These are phyloP conservation scores for zebrafish (Danio rerio) DNA, from an alignment of 2,113 vertebrate species.

Conservation along the genomic window DNA sequence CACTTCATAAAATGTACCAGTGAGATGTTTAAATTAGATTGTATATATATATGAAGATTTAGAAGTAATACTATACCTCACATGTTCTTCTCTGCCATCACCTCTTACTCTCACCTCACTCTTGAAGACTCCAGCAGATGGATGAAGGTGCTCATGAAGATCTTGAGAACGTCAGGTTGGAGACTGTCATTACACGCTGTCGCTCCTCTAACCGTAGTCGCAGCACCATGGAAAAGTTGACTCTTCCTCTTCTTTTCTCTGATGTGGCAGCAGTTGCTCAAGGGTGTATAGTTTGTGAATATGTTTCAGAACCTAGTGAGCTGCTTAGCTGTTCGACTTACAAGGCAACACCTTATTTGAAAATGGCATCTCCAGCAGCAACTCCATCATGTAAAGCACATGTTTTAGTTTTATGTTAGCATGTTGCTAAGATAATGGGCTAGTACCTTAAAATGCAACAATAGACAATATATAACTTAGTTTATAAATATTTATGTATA, in stretches of 20 bases:
- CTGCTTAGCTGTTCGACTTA: neutral
- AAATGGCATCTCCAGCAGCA: neutral
- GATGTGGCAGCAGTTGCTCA: neutral
- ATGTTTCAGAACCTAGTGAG: neutral
- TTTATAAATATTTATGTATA: no score
- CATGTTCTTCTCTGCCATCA: slow-evolving; percentile 51
- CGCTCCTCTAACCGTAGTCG: slow-evolving; percentile 45
- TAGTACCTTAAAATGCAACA: no score
- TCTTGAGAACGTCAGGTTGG: slow-evolving; percentile 91
- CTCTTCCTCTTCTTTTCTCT: neutral
- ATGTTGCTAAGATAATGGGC: no score
- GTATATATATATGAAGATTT: neutral
- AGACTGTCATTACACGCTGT: slow-evolving; percentile 47
- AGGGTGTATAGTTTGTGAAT: neutral
- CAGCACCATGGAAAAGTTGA: neutral
- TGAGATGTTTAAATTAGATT: neutral
- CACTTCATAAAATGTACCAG: no score
- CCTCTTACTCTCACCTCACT: slow-evolving; percentile 55
- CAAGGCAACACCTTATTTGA: neutral
- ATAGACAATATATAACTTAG: no score
- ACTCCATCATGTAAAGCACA: neutral
- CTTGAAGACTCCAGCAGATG: slow-evolving; percentile 90
- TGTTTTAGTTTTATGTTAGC: no score
- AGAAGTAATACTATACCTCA: slow-evolving; percentile 47
- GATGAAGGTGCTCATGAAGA: slow-evolving; percentile 85